Evolutionary conservation across 2,888 invertebrate species (phyloP), one percentile per base, ranked within the genome.

Genomic region (Acronicta alni): DNA sequence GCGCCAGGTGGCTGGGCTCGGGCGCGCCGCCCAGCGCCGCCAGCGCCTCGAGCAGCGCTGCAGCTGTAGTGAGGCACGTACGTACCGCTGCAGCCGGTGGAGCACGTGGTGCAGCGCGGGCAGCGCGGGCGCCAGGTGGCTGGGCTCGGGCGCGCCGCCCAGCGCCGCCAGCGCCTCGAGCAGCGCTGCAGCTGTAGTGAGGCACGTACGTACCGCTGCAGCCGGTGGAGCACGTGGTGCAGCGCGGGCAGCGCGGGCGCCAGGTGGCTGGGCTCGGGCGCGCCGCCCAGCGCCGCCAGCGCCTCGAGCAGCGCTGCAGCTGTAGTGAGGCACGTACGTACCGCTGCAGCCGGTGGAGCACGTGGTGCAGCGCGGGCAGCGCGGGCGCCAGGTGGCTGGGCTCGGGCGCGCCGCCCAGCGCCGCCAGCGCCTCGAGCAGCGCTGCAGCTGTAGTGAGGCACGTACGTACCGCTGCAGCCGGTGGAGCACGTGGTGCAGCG

Each of bases 391-490:
- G 55, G 16, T 85, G 81, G 7, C 72, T 75, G 9, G 84, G 81
- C 48, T 81, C 74, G 65, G 85, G 72, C 15, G 82, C 81, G 7
- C 87, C 86, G 12, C 85, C 88, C 44, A 91, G 77, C 18, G 92
- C 92, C 0, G 85, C 88, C 44, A 91, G 77, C 18, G 92, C 91
- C 60, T 90, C 91, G 20, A 93, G 79, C 60, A 92, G 79, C 16
- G 92, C 86, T 0, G 77, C 72, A 18, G 77, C 23, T 23, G 23
- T 23, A 23, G 23, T 3, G 23, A 23, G 20, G 23, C 23, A 23
- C 6, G 17, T 26, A 48, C 56, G 51, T 43, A 82, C 82, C 73
- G 55, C 3, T 67, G 74, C 68, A 76, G 58, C 3, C 77, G 47
- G 0, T 54, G 61, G 9, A 74, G 53, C n/a, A 82, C 79, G 1